Evolutionary conservation across 2,888 invertebrate genomes (phyloP), one percentile per base, ranked within the genome.

Genomic region (Aporophyla lueneburgensis): DNA sequence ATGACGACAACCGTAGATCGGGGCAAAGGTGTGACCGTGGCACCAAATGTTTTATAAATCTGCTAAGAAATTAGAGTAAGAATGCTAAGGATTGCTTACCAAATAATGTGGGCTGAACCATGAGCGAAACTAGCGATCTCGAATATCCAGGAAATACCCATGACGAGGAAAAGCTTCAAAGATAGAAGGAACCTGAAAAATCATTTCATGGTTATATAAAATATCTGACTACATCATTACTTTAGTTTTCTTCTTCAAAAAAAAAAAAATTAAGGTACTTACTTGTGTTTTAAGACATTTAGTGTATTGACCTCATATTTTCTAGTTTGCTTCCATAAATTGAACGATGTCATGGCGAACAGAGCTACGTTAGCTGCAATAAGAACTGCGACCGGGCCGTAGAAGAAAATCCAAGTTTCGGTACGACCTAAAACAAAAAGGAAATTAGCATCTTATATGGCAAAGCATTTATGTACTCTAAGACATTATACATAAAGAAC

Each of bases 91-190:
- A 27, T 5, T 21, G 6, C 91, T 93, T 92, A 96, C 96, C 96
- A 96, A 80, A 96, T 90, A 61, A 96, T 93, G 73, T 94, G 96
- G 14, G 90, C 88, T 80, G 93, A 87, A 65, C 96, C 96, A 72
- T 96, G 96, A 43, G 96, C 96, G 75, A 96, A 97, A 85, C 97
- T 97, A 43, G 95, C 93, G 21, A 98, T 96, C 93, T 98, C 98
- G 86, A 98, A 98, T 81, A 97, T 96, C 98, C 98, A 98, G 0
- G 97, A 97, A 66, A 98, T 95, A 5, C 98, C 98, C 97, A 98
- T 98, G 0, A 98, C 97, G 7, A 98, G 93, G 86, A 97, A 97
- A 76, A 98, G 93, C 91, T 97, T 98, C 6, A 97, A 89, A 72
- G 97, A 98, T 43, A 98, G 92, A 51, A 97, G 93, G 87, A 97